These are phyloP conservation scores for Anoura caudifer DNA, from an alignment of 2,113 vertebrate genomes.

Conservation along the genomic window DNA sequence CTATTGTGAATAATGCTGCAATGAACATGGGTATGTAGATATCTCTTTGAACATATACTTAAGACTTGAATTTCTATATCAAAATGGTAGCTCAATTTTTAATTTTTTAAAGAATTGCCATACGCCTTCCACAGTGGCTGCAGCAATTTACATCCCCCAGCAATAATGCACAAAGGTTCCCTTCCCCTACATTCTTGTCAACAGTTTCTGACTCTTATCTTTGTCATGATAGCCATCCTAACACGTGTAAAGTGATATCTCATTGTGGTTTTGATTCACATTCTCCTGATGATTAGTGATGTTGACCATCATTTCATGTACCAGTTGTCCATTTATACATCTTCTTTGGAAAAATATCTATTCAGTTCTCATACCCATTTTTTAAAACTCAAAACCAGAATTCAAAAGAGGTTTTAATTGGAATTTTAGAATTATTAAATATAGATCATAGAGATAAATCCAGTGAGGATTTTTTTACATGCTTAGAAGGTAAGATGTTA, in stretches of 20 bases:
- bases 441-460: neutral
- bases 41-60: neutral
- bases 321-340: neutral
- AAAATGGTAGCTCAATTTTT: neutral
- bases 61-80: neutral
- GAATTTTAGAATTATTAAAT: slow-evolving; percentile 2
- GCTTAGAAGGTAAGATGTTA: neutral
- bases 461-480: neutral
- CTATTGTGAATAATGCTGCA: neutral
- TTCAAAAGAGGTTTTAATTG: neutral
- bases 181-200: neutral
- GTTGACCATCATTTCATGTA: neutral
- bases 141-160: neutral
- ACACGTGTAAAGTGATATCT: neutral
- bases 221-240: neutral
- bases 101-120: neutral
- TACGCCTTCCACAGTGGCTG: neutral
- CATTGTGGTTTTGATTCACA: neutral
- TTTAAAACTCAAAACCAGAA: neutral
- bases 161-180: neutral
- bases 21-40: neutral
- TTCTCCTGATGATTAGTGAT: neutral
- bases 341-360: neutral
- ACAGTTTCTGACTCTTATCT: neutral
- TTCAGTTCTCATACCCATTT: neutral